Evolutionary conservation across 2,113 vertebrate genomes (phyloP).

Genomic region (Empidonax traillii): DNA sequence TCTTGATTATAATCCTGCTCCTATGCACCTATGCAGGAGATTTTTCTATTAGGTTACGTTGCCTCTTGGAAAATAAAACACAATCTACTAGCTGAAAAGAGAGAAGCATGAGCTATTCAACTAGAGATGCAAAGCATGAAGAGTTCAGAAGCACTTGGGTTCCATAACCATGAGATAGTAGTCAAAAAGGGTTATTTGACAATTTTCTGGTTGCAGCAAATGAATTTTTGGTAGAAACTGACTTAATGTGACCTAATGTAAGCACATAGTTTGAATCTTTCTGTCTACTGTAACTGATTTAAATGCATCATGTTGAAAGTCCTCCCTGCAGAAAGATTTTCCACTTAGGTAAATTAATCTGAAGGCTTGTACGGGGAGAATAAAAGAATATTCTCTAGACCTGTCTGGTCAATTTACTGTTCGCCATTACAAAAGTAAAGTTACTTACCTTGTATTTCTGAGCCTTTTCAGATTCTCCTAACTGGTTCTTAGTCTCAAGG

Average conservation of each 20-base stretch:
- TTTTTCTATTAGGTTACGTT: not conserved
- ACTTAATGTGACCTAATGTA: not conserved
- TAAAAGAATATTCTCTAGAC: not conserved
- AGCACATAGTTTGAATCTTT: not conserved
- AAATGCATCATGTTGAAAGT: not conserved
- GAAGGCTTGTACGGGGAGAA: not conserved
- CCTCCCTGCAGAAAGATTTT: not conserved
- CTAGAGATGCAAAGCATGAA: not conserved
- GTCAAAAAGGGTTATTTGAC: not conserved
- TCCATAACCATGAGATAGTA: not conserved
- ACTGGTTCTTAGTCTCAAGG: not conserved
- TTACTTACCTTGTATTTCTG: conserved; percentile 16
- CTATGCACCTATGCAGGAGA: not conserved
- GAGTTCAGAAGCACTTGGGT: not conserved
- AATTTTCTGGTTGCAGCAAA: not conserved
- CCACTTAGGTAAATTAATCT: not conserved
- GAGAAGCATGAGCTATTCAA: not conserved
- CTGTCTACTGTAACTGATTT: not conserved
- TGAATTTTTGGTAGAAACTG: not conserved
- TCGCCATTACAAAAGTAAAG: not conserved
- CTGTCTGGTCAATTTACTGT: not conserved
- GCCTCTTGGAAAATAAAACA: not conserved
- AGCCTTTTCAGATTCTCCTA: conserved; percentile 15
- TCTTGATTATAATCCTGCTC: not conserved
- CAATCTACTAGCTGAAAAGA: not conserved